Base-by-base conservation (phyloP, 92 coral and sea anemone genomes). In the Porites divaricata region DNA sequence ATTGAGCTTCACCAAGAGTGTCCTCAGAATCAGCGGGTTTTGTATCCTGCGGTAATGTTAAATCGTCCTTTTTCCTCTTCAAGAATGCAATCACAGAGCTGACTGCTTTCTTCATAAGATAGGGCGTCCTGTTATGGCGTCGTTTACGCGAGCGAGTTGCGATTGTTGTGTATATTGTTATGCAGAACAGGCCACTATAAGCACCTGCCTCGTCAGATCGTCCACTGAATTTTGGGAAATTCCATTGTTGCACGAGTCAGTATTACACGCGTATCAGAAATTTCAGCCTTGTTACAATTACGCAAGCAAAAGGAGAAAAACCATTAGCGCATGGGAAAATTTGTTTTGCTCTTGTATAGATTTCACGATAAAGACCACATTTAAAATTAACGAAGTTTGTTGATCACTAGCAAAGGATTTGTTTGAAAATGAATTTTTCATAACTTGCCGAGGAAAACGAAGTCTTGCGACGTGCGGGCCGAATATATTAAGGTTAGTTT, bases 51-150 rank as follows among this genome's bases (percentile, higher is more conserved):
- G 26, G 63, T 21, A 82, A 23, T 14, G 72, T 13, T 59, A 82
- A 82, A 72, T 82, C 86, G 67, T 76, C 81, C 48, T 80, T 89
- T 75, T 79, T 87, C 76, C 86, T 87, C 84, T 93, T 88, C 75
- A 94, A 85, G 67, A 94, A 89, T 72, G 93, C 91, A 79, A 89
- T 86, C 69, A 94, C 92, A 8, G 93, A 85, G 23, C 79, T 75
- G 50, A 94, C 98, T 28, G 95, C 98, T 75, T 94, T 94, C 95
- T 85, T 91, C 92, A 90, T 91, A 70, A 67, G 79, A 72, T n/a
- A 53, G 63, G 9, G 45, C 20, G 52, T 24, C 70, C 49, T 53
- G 58, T 19, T 67, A 22, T 35, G 14, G 49, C 86, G 52, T 25
- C 72, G 71, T 48, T 72, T 73, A 48, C 48, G 63, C 79, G 61